Base-by-base conservation (phyloP, 2,888 invertebrate species). In the Papilio demoleus region DNA sequence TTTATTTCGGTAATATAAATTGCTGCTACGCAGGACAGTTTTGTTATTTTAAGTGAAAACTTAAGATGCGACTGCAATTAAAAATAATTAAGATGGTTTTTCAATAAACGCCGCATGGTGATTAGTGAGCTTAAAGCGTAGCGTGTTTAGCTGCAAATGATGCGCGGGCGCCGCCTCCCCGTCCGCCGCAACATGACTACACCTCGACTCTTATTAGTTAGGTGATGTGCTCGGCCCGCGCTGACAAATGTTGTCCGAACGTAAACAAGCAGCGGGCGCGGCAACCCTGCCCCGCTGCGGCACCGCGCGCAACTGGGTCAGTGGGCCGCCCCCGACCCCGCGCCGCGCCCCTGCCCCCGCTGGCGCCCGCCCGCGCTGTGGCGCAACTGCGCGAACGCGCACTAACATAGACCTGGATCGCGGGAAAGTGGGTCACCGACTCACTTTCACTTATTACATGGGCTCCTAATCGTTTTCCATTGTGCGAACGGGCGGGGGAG, bases 391-490 rank as follows among this genome's bases (percentile, higher is more conserved):
- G 90, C 89, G 89, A 91, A 88, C 92, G 90, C 90, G 91, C 91
- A 92, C 95, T 95, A 96, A 96, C 96, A 97, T 97, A 96, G 96
- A 96, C 96, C 96, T 96, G 96, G 96, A 96, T 96, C 95, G 95
- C 93, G 94, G 94, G 95, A 96, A 97, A 97, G 96, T 97, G 95
- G 97, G 97, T 96, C 97, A 96, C 94, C 94, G 94, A 94, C 94
- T 96, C 95, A 96, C 96, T 96, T 96, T 96, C 96, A 96, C 96
- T 96, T 95, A 95, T 96, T 95, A 95, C 95, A 95, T 95, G 94
- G 95, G 94, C 93, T 93, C 93, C 94, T 94, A 94, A 94, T 94
- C 94, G 94, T 94, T 94, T 94, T 93, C 93, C 94, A 94, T 94
- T 94, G 94, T 94, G 93, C 92, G 93, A 92, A 93, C 92, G 93